phyloP scores from a whole-genome alignment of 2,888 invertebrate species.

The Hydrotaea diabolus region DNA sequence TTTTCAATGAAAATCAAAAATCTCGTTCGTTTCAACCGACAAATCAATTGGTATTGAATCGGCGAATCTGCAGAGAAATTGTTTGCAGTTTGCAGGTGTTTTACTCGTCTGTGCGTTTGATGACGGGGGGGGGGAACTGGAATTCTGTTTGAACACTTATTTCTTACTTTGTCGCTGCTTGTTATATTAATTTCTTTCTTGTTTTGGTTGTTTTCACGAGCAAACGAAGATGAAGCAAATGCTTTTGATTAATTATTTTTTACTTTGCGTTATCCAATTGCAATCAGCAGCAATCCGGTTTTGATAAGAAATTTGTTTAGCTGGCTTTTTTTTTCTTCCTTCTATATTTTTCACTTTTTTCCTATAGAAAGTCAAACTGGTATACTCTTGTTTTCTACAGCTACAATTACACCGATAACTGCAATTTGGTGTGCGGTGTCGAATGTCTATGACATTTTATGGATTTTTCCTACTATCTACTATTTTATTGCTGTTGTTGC shows the following conservation, averaged over 20 bases:
- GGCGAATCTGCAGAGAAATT: slow-evolving; percentile 38
- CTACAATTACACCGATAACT: no score
- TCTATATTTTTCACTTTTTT: background rate
- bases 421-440: no score
- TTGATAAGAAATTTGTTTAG: no score
- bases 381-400: no score
- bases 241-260: slow-evolving; percentile 21
- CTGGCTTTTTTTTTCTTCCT: background rate
- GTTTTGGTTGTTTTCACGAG: background rate
- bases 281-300: slow-evolving; percentile 64
- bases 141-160: slow-evolving; percentile 54
- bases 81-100: slow-evolving; percentile 41
- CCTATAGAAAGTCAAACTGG: no score
- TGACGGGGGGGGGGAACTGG: background rate
- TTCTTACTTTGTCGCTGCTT: slow-evolving; percentile 11
- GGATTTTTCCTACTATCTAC: no score
- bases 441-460: no score
- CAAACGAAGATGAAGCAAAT: no score
- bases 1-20: slow-evolving; percentile 22
- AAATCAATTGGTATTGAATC: slow-evolving; percentile 1
- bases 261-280: no score
- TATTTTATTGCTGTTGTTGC: no score
- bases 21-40: background rate
- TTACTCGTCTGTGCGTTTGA: slow-evolving; percentile 1
- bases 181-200: no score